phyloP scores from a whole-genome alignment of 2,888 invertebrate genomes.

The Electrophaes corylata region DNA sequence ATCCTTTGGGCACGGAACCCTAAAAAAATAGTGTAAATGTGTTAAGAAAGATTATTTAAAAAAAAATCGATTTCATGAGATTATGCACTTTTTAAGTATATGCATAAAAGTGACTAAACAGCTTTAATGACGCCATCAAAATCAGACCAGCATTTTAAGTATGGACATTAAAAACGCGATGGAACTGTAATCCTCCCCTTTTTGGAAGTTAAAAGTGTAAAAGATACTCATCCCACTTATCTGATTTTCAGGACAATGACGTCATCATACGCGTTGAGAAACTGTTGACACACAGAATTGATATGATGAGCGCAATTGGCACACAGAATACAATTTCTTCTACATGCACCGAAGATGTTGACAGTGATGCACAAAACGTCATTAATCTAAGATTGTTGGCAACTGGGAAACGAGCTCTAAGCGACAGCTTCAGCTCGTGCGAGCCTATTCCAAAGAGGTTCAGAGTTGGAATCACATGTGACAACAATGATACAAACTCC shows the following conservation, averaged over 20 bases:
- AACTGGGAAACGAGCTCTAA: conserved; percentile 61
- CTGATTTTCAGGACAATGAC: conserved; percentile 58
- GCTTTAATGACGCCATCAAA: no score
- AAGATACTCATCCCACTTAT: not conserved
- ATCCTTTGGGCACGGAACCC: no score
- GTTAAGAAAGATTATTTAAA: no score
- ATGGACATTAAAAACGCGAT: no score
- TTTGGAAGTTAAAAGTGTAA: no score
- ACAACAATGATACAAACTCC: conserved; percentile 61
- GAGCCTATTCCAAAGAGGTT: conserved; percentile 71
- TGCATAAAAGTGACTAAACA: no score
- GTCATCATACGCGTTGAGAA: conserved; percentile 68
- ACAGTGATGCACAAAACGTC: conserved; percentile 46
- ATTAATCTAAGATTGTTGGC: conserved; percentile 55
- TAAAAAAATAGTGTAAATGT: no score
- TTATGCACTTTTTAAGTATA: no score
- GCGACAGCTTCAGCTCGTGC: conserved; percentile 60
- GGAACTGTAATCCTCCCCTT: no score
- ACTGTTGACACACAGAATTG: conserved; percentile 54
- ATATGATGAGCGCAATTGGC: conserved; percentile 48
- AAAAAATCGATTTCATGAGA: no score
- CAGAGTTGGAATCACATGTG: conserved; percentile 46
- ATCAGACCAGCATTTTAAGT: no score
- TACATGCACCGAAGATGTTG: conserved; percentile 58
- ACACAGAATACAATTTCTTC: conserved; percentile 53